These are phyloP conservation scores for Typhlichthys subterraneus DNA, from an alignment of 2,797 vertebrate genomes.

Conservation along the genomic window DNA sequence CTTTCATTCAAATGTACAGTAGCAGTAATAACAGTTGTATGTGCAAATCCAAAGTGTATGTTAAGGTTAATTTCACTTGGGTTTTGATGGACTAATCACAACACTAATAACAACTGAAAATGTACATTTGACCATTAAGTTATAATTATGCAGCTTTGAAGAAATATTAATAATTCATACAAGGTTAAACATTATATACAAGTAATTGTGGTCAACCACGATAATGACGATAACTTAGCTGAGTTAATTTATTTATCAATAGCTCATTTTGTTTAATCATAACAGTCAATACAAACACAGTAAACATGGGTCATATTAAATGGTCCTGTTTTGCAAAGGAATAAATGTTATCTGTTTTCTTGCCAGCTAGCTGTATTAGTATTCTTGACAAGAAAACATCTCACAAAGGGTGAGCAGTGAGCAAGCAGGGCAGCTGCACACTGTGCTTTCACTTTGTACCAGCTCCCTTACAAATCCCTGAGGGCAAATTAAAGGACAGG, in stretches of 20 bases:
- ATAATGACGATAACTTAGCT: constrained; percentile 2
- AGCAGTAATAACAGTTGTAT: no score
- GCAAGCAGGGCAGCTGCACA: constrained; percentile 75
- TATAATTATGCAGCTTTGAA: no score
- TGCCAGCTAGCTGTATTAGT: constrained; percentile 77
- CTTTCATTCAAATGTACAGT: no score
- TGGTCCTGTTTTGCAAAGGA: constrained; percentile 53
- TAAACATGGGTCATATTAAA: constrained; percentile 61
- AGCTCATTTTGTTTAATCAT: constrained; percentile 32
- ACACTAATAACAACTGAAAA: no score
- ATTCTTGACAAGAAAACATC: constrained; percentile 67
- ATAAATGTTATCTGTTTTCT: constrained; percentile 70
- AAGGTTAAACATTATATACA: background rate
- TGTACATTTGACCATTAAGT: no score
- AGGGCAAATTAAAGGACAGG: constrained; percentile 71
- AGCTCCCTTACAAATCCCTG: constrained; percentile 61
- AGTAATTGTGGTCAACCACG: background rate
- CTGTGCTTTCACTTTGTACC: constrained; percentile 71
- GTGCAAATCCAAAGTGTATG: no score
- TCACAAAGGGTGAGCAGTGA: constrained; percentile 64
- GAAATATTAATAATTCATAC: no score
- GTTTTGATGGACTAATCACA: no score
- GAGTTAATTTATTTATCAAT: constrained; percentile 15
- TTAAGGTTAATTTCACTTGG: no score
- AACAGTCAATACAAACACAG: constrained; percentile 32